Percentiles rank a stretch among this genome's conserved stretches.
These are phyloP conservation scores for Gymnobelideus leadbeateri DNA, from an alignment of 2,113 vertebrate species.

Conservation along the genomic window DNA sequence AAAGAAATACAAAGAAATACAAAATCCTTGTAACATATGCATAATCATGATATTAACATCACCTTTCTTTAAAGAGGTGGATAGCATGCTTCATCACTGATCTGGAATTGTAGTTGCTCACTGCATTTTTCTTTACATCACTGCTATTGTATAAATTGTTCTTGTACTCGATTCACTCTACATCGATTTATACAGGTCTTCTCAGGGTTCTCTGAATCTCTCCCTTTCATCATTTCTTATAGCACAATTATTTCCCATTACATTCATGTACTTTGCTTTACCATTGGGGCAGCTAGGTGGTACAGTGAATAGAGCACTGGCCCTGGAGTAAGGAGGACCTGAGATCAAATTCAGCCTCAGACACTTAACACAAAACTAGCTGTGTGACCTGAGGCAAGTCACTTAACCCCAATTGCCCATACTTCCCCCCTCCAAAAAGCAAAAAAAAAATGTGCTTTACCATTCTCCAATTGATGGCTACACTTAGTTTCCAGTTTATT, in stretches of 20 bases:
- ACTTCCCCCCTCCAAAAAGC: too few relatives aligned
- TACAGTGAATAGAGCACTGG: too few relatives aligned
- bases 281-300: not conserved
- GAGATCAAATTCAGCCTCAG: too few relatives aligned
- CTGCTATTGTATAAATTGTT: not conserved
- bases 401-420: too few relatives aligned
- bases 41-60: not conserved
- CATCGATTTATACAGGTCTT: not conserved
- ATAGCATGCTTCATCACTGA: not conserved
- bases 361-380: too few relatives aligned
- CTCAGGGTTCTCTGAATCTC: not conserved
- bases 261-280: not conserved
- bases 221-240: not conserved
- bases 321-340: too few relatives aligned
- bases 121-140: not conserved
- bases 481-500: not conserved
- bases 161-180: not conserved
- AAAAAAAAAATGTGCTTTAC: not conserved
- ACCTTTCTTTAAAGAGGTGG: not conserved
- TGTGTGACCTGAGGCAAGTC: too few relatives aligned
- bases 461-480: not conserved
- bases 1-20: not conserved
- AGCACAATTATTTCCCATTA: not conserved
- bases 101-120: not conserved
- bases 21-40: not conserved